Evolutionary conservation across 2,797 vertebrate species (phyloP), one percentile per base, ranked within the genome.

Genomic region (Spatula versicolor): DNA sequence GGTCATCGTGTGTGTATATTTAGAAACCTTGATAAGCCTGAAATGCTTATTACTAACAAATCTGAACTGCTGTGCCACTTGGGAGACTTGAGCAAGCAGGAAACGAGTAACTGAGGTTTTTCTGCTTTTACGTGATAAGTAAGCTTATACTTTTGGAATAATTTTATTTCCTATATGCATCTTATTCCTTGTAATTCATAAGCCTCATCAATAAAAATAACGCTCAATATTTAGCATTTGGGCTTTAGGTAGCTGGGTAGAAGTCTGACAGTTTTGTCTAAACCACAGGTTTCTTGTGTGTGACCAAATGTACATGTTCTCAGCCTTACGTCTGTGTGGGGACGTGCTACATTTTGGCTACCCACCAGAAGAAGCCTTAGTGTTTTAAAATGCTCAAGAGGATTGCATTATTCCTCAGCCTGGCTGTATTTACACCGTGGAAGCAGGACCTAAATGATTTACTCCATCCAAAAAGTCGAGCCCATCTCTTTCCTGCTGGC

Each of bases 11-110:
- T 60, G 72, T 30, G 50, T 96, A 79, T 90, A 86, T 95, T 96
- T 96, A 91, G 94, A 95, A 90, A 54, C 63, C 13, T 9, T 22
- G 59, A 84, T 93, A 90, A 93, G 77, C 81, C 50, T 85, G 81
- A 88, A 91, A 80, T 79, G 58, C 59, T 95, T 68, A 77, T 64
- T 85, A 74, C 75, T 81, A 85, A 58, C 6, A 69, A 75, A 80
- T 85, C 68, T 74, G 45, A 95, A 64, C 45, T 82, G 64, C 75
- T 74, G n/a, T 13, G 35, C 35, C 35, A 35, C 35, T 35, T 39
- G 20, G 71, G 66, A 90, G 73, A 78, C 43, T 68, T 68, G 21
- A 86, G 39, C 79, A 86, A 83, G 58, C 18, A 74, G 48, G 37
- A 60, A 77, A 45, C 33, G 5, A 88, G 45, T 35, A 82, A 68